phyloP scores from a whole-genome alignment of 2,888 invertebrate genomes.

The Cinara cedri region DNA sequence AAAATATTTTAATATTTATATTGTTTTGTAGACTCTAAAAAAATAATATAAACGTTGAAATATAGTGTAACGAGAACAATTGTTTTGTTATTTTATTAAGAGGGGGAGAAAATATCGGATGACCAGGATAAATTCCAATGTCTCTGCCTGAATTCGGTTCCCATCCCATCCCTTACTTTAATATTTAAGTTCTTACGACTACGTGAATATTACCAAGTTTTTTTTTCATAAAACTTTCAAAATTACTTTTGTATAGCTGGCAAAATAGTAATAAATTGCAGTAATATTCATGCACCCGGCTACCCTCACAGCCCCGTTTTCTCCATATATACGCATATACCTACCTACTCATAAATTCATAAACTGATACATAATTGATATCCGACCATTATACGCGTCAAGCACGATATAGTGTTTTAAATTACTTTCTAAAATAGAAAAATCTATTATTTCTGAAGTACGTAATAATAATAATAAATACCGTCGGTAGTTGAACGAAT shows the following conservation, averaged over 20 bases:
- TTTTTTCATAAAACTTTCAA: background rate
- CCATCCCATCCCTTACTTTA: no score
- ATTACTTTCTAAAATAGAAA: constrained; percentile 3
- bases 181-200: no score
- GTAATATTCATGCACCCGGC: no score
- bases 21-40: no score
- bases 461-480: background rate
- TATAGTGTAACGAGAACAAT: no score
- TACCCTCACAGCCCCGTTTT: no score
- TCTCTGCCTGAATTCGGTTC: no score
- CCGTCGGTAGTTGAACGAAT: background rate
- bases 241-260: background rate
- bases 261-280: background rate
- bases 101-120: no score
- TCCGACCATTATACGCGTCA: background rate
- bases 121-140: no score
- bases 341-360: background rate
- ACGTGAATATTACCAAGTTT: background rate
- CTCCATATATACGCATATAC: background rate
- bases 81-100: no score
- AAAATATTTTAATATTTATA: no score
- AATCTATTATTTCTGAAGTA: background rate
- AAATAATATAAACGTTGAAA: no score
- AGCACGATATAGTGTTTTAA: background rate
- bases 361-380: background rate